Base-by-base conservation (phyloP, 2,113 vertebrate species). In the Notothenia rossii region DNA sequence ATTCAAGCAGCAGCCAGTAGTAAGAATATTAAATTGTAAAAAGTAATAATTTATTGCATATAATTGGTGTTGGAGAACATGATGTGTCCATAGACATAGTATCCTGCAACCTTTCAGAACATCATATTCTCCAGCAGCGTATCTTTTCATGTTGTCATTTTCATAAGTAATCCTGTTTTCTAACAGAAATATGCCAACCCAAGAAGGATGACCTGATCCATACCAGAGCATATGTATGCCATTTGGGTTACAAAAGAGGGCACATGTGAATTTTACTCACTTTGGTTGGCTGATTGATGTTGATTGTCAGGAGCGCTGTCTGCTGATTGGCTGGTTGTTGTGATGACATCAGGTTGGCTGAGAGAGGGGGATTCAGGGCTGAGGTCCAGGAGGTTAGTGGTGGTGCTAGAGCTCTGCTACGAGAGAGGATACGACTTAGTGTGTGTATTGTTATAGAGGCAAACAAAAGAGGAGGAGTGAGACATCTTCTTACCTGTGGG, bases 311-410 rank as follows among this genome's bases (percentile, higher is more conserved):
- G 77, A 49, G 55, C n/a, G 83, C 69, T 88, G 59, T 72, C 72
- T 17, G 68, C 36, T 3, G 91, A 83, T 77, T 92, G 91, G 83
- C 81, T 92, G 88, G 84, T 84, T 46, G 93, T 60, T 54, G 86
- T 43, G 48, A 85, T 82, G 59, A 86, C 59, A 29, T 92, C 94
- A 63, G 95, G 84, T 74, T 94, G 93, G 81, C 76, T 93, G 75
- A 88, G 1, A 73, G 92, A 63, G 1, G 90, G 64, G 18, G 83
- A 70, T 40, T 92, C 82, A 3, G 95, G 75, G 53, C 77, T 92
- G 87, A 96, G 83, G 86, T 97, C 91, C 58, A 95, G 93, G 87
- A 96, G 91, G 87, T 89, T 95, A 0, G 36, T 62, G 58, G 25
- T 77, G 18, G 53, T 69, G 55, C 61, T 7, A 17, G 87, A 63